A percentile compares a stretch with the other conserved stretches of the same genome.
These are phyloP conservation scores for Noctua fimbriata DNA, from an alignment of 2,888 invertebrate species.

Conservation along the genomic window DNA sequence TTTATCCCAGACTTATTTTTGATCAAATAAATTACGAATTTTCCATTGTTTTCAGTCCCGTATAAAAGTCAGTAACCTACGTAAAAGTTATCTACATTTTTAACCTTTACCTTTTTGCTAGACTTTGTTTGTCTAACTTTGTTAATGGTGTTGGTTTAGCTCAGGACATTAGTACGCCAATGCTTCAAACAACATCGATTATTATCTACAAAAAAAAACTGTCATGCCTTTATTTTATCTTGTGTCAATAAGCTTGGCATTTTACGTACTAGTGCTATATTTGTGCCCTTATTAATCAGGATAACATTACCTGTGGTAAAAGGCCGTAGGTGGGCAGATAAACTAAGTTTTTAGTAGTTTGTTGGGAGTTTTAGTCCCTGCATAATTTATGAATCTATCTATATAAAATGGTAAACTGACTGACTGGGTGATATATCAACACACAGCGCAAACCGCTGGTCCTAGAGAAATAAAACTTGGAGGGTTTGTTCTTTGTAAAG, in stretches of 20 bases:
- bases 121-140: conserved; percentile 2
- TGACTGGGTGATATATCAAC: no score
- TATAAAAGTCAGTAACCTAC: conserved; percentile 7
- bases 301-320: not conserved
- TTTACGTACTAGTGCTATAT: not conserved
- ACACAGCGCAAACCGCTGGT: no score
- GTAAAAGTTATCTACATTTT: conserved; percentile 1
- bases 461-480: no score
- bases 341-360: no score
- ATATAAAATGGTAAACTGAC: no score
- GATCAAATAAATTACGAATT: not conserved
- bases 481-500: no score
- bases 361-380: not conserved
- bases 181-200: conserved; percentile 1
- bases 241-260: not conserved
- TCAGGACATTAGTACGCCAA: not conserved
- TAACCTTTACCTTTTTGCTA: conserved; percentile 17
- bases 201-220: not conserved
- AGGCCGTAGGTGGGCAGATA: not conserved
- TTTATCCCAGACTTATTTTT: not conserved
- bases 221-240: not conserved
- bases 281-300: not conserved
- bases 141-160: conserved; percentile 22
- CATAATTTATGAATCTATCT: conserved; percentile 1
- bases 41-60: not conserved